Evolutionary conservation across 1,140 invertebrate genomes (phyloP).

Genomic region (Anastrepha obliqua): DNA sequence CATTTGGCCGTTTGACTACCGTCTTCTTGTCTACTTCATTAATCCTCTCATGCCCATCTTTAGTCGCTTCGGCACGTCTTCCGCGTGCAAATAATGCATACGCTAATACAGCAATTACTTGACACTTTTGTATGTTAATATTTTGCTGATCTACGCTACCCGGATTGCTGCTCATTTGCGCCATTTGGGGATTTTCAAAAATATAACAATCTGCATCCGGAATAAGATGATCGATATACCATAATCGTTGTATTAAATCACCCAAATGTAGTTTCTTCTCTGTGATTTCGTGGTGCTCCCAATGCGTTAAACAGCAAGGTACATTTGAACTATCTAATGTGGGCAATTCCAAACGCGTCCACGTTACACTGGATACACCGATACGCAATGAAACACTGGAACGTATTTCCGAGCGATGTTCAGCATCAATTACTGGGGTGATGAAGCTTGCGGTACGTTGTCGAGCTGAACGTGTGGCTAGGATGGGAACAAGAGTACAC

Average conservation of each 20-base stretch:
- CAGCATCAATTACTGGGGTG: slow-evolving; percentile 64
- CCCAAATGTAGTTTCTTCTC: slow-evolving; percentile 70
- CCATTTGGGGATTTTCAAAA: slow-evolving; percentile 70
- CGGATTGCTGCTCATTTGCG: slow-evolving; percentile 66
- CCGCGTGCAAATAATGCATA: slow-evolving; percentile 63
- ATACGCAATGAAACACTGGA: slow-evolving; percentile 68
- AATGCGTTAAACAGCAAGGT: slow-evolving; percentile 63
- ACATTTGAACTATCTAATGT: background rate
- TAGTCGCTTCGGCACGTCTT: background rate
- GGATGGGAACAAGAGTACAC: background rate
- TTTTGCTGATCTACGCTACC: slow-evolving; percentile 71
- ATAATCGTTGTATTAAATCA: slow-evolving; percentile 66
- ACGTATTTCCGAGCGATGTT: slow-evolving; percentile 56
- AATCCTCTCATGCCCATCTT: background rate
- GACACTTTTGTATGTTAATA: slow-evolving; percentile 70
- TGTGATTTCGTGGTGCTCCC: slow-evolving; percentile 69
- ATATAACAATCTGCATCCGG: slow-evolving; percentile 70
- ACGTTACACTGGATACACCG: slow-evolving; percentile 68
- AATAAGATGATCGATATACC: slow-evolving; percentile 66
- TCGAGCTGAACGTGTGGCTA: background rate
- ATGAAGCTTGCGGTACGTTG: slow-evolving; percentile 61
- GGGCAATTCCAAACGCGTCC: slow-evolving; percentile 65
- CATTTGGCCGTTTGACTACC: slow-evolving; percentile 2
- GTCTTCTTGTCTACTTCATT: background rate
- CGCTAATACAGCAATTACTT: slow-evolving; percentile 66